Evolutionary conservation across 2,113 vertebrate genomes (phyloP).

Genomic region (Todiramphus chloris): DNA sequence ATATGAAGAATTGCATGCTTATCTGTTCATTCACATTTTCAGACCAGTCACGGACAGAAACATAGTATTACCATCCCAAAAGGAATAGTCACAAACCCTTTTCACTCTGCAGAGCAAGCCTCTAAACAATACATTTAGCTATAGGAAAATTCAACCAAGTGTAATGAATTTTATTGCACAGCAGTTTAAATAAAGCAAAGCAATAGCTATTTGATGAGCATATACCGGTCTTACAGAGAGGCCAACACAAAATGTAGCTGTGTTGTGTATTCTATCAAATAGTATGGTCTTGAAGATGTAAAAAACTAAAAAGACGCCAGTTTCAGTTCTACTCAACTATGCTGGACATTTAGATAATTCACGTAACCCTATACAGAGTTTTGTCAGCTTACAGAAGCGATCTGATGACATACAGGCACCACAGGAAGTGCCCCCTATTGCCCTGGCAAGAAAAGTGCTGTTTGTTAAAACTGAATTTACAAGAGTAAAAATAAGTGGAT

Average conservation of each 20-base stretch:
- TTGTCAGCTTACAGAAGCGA: neutral
- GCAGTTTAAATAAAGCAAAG: constrained; percentile 50
- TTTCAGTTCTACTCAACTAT: neutral
- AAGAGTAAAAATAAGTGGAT: neutral
- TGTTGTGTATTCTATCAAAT: neutral
- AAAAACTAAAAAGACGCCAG: neutral
- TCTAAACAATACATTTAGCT: neutral
- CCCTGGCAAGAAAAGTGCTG: neutral
- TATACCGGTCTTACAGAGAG: neutral
- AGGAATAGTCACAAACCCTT: neutral
- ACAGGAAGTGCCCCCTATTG: neutral
- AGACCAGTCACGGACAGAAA: neutral
- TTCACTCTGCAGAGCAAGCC: neutral
- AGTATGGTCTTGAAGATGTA: neutral
- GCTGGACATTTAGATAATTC: neutral
- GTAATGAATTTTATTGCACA: constrained; percentile 36
- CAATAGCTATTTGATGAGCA: constrained; percentile 22
- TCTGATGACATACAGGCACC: neutral
- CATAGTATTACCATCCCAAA: neutral
- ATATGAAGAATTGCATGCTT: neutral
- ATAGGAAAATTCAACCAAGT: constrained; percentile 8
- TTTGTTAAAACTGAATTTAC: neutral
- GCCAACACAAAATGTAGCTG: neutral
- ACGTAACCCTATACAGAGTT: neutral
- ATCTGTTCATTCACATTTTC: neutral